Evolutionary conservation across 2,113 vertebrate genomes (phyloP), one percentile per base, ranked within the genome.

Genomic region (Orientallactaga bullata): DNA sequence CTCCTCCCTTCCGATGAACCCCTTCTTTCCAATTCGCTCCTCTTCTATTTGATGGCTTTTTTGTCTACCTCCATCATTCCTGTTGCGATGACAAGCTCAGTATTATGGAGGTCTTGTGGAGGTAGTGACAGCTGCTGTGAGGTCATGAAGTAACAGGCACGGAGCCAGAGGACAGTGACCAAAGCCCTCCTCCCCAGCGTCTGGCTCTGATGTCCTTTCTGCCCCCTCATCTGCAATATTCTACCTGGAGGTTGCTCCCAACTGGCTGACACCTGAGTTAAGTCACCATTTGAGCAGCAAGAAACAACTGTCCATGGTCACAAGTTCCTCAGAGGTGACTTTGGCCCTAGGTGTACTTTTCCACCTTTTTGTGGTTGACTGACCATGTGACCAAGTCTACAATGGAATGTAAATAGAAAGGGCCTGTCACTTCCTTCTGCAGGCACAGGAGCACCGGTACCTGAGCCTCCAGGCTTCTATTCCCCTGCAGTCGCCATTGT

Each of bases 271-370:
- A 20, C 7, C 55, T 72, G 28, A 8, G 77, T 20, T 66, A 72
- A 73, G 18, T 20, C 32, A 42, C 47, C 32, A 24, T 4, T 20
- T 20, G 24, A 79, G 35, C 17, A 86, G 2, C 83, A 18, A 77
- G 42, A 92, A 66, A 37, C 26, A 73, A 61, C 7, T 1, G 2
- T 24, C 39, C 10, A 0, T 1, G 28, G 24, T 35, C 83, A 35
- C n/a, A n/a, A 74, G 73, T 17, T 13, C n/a, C 73, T 58, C 1
- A 66, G 35, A 37, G 68, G 13, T 42, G 28, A 23, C 47, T 35
- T 55, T 69, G 32, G 37, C 16, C 0, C 60, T 0, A 0, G 9
- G 24, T 0, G n/a, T 20, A n/a, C 42, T 9, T 32, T 13, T 28
- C 47, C 18, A 32, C 58, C 13, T 24, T 74, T 42, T 18, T 12